Evolutionary conservation across 2,797 vertebrate genomes (phyloP), one percentile per base, ranked within the genome.

Genomic region (Huso huso): DNA sequence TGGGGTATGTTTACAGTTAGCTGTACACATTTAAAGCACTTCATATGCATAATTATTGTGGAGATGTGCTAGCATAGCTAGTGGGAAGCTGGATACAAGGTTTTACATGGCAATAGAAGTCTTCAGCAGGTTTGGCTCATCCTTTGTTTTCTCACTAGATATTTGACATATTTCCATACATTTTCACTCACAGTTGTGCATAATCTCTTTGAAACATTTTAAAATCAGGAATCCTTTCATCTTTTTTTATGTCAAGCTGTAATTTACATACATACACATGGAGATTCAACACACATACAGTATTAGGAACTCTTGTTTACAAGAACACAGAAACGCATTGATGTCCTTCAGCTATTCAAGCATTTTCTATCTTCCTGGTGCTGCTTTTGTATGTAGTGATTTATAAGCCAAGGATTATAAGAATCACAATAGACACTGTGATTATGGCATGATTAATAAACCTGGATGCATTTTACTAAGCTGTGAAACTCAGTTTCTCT

Each of bases 401-500:
- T 8, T 23, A 15, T 9, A 9, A 15, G 10, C 13, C 61, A 62
- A 1, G 18, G 7, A 62, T 62, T n/a, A 62, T 62, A 48, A 62
- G 13, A 15, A 23, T 62, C 61, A 10, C 13, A 62, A 9, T 15
- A 15, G 61, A 10, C 61, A 37, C 13, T 18, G 9, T 8, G 61
- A 9, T 62, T 62, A 62, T 62, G 18, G 61, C 8, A 6, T 48
- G 6, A 62, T 62, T 62, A 62, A 62, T 62, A 62, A 62, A 23
- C 68, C 64, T 70, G 65, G 49, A 61, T 59, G 64, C 71, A 68
- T 65, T 64, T 66, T 75, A 63, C 49, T 70, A 60, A 71, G 62
- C 65, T 70, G 62, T 70, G 68, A 55, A 66, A 50, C 68, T 73
- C 50, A 73, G 1, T 70, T 6, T 68, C 48, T 68, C 68, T 74